Evolutionary conservation across 2,888 invertebrate species (phyloP).

Genomic region (Apamea monoglypha): DNA sequence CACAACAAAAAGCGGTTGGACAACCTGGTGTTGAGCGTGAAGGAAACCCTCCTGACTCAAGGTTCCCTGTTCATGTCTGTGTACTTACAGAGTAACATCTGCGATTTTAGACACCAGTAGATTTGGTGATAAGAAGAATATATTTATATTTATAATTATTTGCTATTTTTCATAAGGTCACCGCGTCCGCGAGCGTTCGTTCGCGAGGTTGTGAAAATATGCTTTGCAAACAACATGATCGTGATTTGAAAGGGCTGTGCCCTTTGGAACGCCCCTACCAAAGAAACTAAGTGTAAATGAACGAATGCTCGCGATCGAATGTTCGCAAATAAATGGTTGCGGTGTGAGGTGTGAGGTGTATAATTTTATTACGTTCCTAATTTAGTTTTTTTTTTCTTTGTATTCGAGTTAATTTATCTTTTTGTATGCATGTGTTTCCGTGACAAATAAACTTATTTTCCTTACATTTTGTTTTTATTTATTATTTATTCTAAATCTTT

Average conservation of each 20-base stretch:
- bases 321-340: neutral
- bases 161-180: neutral
- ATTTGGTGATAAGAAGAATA: neutral
- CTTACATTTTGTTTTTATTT: neutral
- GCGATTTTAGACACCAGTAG: neutral
- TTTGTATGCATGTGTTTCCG: neutral
- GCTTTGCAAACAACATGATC: neutral
- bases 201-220: neutral
- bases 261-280: neutral
- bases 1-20: neutral
- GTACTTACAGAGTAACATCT: conserved; percentile 1
- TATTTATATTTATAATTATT: neutral
- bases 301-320: neutral
- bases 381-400: neutral
- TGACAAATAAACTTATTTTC: neutral
- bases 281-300: neutral
- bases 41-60: neutral
- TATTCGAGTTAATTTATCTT: too few species aligned
- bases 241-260: neutral
- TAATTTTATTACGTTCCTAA: neutral
- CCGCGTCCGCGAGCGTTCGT: neutral
- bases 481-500: neutral
- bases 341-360: neutral
- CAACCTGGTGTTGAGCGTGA: neutral
- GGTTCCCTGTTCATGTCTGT: conserved; percentile 7